phyloP scores from a whole-genome alignment of 2,797 vertebrate species.

The Naso thynnoides region DNA sequence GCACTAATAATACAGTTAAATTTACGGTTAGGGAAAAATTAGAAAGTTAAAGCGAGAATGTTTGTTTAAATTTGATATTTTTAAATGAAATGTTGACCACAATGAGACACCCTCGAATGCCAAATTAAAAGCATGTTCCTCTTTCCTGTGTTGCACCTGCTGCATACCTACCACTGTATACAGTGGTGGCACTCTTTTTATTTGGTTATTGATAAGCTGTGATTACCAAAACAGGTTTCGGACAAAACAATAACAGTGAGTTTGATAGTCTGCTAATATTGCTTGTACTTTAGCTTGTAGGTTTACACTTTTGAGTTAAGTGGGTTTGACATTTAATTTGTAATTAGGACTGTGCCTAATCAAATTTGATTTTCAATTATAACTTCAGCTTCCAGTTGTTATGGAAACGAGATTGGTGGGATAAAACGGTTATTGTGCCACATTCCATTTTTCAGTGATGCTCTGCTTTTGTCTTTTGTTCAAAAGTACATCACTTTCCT shows the following conservation, averaged over 20 bases:
- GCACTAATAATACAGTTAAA: conserved; percentile 59
- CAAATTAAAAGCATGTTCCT: conserved; percentile 23
- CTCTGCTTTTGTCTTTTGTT: no score
- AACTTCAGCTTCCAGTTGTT: no score
- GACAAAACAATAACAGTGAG: conserved; percentile 7
- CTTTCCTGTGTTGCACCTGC: conserved; percentile 7
- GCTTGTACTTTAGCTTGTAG: conserved; percentile 13
- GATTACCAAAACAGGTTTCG: neutral
- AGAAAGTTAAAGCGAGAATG: conserved; percentile 14
- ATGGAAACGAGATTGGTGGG: no score
- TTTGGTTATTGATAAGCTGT: conserved; percentile 10
- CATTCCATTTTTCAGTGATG: no score
- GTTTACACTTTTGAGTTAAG: conserved; percentile 18
- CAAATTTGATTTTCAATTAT: no score
- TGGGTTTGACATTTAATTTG: conserved; percentile 15
- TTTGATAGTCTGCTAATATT: conserved; percentile 6
- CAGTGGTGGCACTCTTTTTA: conserved; percentile 10
- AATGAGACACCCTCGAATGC: neutral
- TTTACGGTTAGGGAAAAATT: conserved; percentile 49
- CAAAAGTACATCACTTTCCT: no score
- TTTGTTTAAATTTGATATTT: conserved; percentile 26
- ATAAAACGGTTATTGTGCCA: no score
- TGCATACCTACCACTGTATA: neutral
- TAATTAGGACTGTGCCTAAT: no score
- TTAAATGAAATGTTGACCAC: conserved; percentile 12